Evolutionary conservation across 2,113 vertebrate species (phyloP).

Genomic region (Triplophysa siluroides): DNA sequence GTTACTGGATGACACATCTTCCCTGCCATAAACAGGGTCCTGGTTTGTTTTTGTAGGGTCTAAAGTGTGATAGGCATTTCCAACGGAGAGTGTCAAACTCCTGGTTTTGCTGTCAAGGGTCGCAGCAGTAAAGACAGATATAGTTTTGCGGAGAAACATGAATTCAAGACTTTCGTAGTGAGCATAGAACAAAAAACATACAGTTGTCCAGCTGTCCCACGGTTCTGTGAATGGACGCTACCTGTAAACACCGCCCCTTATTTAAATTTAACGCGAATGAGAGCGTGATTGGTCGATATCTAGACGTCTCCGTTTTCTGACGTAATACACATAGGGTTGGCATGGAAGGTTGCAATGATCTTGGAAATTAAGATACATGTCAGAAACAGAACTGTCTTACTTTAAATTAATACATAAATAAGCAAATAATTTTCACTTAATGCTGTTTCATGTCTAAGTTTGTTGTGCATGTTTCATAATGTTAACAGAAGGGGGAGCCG

Average conservation of each 20-base stretch:
- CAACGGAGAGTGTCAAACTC: not conserved
- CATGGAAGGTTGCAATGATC: not conserved
- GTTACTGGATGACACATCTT: conserved; percentile 11
- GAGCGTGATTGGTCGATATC: conserved; percentile 29
- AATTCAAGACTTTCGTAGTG: not conserved
- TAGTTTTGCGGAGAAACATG: conserved; percentile 62
- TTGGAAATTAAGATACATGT: too few relatives aligned
- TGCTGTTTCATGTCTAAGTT: not conserved
- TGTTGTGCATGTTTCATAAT: conserved; percentile 41
- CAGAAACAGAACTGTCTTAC: not conserved
- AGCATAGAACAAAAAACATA: not conserved
- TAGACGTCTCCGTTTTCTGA: conserved; percentile 52
- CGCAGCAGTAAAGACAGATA: conserved; percentile 30
- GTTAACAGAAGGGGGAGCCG: conserved; percentile 69
- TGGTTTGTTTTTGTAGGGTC: conserved; percentile 10
- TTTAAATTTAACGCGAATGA: not conserved
- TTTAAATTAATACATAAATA: not conserved
- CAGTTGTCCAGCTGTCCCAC: not conserved
- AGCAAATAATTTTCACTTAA: not conserved
- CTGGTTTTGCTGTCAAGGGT: conserved; percentile 41
- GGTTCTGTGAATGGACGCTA: not conserved
- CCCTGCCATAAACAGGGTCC: not conserved
- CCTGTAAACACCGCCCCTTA: conserved; percentile 9
- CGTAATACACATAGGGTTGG: not conserved
- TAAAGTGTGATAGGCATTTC: conserved; percentile 1